Evolutionary conservation across 2,797 vertebrate species (phyloP).

Genomic region (Cottoperca gobio): DNA sequence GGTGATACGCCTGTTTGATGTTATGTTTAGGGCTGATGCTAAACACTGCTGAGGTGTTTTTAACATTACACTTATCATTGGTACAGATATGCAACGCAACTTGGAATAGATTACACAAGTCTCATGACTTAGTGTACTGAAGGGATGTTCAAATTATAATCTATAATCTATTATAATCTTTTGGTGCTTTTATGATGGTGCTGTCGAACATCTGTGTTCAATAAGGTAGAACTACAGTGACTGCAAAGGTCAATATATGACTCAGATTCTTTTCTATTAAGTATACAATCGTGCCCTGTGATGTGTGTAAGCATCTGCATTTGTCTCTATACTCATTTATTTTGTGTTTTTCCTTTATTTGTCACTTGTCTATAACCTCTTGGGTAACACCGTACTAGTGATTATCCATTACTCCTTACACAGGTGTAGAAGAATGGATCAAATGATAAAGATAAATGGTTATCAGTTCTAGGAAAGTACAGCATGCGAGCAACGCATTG

Average conservation of each 20-base stretch:
- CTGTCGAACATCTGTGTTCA: conserved; percentile 12
- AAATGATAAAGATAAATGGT: not conserved
- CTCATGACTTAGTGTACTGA: not conserved
- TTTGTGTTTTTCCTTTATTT: not conserved
- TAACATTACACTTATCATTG: conserved; percentile 1
- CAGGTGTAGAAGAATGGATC: conserved; percentile 9
- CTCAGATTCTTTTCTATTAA: conserved; percentile 38
- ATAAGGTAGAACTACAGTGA: conserved; percentile 17
- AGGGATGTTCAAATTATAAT: conserved; percentile 4
- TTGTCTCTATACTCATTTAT: not conserved
- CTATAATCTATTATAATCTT: too few species aligned
- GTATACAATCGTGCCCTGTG: conserved; percentile 21
- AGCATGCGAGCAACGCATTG: conserved; percentile 7
- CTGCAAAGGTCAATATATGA: conserved; percentile 27
- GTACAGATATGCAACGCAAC: not conserved
- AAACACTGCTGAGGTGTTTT: not conserved
- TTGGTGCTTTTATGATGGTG: conserved; percentile 1
- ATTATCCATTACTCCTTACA: not conserved
- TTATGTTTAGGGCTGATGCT: not conserved
- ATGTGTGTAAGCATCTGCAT: not conserved
- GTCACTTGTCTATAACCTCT: not conserved
- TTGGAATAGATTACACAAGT: not conserved
- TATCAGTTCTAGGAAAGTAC: conserved; percentile 1
- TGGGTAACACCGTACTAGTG: not conserved
- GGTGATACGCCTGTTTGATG: not conserved